Evolutionary conservation across 2,888 invertebrate species (phyloP), one percentile per base, ranked within the genome.

Genomic region (Auanema freiburgensis): DNA sequence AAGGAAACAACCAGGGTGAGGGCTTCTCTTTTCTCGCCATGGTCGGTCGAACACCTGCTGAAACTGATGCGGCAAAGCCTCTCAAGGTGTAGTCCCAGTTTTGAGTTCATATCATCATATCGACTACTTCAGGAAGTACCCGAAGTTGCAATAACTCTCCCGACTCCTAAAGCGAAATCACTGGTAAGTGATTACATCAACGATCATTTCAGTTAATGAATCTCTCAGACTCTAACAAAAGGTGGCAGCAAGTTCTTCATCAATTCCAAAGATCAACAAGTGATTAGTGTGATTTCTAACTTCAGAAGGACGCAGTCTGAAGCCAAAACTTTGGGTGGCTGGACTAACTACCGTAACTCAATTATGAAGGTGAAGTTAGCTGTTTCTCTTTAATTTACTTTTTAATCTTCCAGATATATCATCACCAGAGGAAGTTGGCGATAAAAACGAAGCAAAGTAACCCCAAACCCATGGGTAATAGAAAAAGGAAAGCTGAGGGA

Each of bases 261-360:
- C 18, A 63, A 58, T 55, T 62, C 63, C 18, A 40, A 54, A 18
- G 72, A 72, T 33, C 59, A 59, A 33, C 63, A 65, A 21, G 56
- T 72, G n/a, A 60, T 44, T 56, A 75, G 72, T 66, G 53, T 71
- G 57, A 72, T 73, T 14, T 59, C 65, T 21, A 76, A 76, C 58
- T 76, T 76, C 44, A 60, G 74, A 49, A 54, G 71, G 23, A 76
- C 76, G 2, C 71, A 74, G 59, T 57, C 66, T 4, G 51, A 69
- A 10, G 67, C 74, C 24, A 76, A 74, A 51, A 49, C 71, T n/a
- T 66, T 67, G 50, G 70, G 68, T 24, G 65, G 56, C n/a, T 76
- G 76, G 76, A 64, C 71, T n/a, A 67, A 66, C 11, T 69, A 72
- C 53, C 53, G 76, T 21, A 70, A 74, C 52, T 67, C 72, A n/a